These are phyloP conservation scores for Cryptoprocta ferox DNA, from an alignment of 2,797 vertebrate species.

Conservation along the genomic window DNA sequence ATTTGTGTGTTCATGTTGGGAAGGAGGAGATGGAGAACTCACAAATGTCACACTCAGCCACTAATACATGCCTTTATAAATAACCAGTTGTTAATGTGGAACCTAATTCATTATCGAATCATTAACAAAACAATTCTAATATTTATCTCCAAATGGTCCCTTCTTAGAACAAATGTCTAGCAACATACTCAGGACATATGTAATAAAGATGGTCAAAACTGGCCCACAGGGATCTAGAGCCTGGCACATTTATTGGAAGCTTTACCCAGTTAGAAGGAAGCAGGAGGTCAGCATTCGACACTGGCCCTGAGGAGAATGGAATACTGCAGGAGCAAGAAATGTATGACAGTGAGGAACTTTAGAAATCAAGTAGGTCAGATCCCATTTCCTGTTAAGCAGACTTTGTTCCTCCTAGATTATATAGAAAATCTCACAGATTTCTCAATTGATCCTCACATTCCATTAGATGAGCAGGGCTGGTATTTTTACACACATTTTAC, in stretches of 20 bases:
- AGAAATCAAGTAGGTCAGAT: background rate
- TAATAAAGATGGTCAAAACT: background rate
- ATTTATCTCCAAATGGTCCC: background rate
- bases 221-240: background rate
- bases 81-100: background rate
- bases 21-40: background rate
- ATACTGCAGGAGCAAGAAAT: accelerated
- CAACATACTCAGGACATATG: background rate
- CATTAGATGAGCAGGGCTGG: background rate
- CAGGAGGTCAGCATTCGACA: accelerated
- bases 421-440: background rate
- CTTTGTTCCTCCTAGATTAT: background rate
- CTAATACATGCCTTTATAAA: background rate
- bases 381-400: background rate
- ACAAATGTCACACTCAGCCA: no score
- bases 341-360: accelerated
- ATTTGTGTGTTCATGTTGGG: background rate
- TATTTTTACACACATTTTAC: background rate
- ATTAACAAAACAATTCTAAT: background rate
- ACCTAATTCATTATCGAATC: background rate
- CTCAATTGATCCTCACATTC: background rate
- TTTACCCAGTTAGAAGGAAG: background rate
- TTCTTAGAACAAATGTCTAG: background rate
- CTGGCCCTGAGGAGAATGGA: accelerated
- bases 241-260: accelerated